Base-by-base conservation (phyloP, 2,888 invertebrate genomes). In the Papilio elwesi region DNA sequence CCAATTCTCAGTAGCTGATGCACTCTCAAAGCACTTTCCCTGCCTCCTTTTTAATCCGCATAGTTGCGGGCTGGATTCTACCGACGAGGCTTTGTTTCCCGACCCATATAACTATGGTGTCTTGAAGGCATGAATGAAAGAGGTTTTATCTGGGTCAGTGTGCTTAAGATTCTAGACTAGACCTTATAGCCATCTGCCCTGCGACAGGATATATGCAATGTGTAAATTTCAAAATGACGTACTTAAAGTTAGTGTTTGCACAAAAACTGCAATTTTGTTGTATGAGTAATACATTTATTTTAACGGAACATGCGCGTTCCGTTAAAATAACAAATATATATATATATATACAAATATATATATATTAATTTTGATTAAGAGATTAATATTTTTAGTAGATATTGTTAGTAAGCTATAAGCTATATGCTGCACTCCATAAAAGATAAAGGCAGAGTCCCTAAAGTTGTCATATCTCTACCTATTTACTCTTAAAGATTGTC, bases 31-130 rank as follows among this genome's bases (percentile, higher is more conserved):
- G 65, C 73, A 59, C 69, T 73, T 73, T 69, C 43, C 52, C 59
- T 66, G 49, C 65, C 73, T 73, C 65, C 73, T 69, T 73, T 73
- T 73, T 69, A 73, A 73, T 73, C 69, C 73, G 73, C 73, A 73
- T 73, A 73, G 73, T 73, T 69, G 73, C 69, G 69, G 69, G 57
- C 73, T 69, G 57, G 65, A 73, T 73, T 68, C 55, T 69, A 65
- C 51, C 73, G 73, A n/a, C 69, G 73, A n/a, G 73, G 51, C 73
- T 69, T 73, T 73, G 73, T 73, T 66, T 38, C 68, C 57, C 73
- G 73, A 69, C 73, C 73, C 65, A 69, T 52, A 69, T 73, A 73
- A 53, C 69, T 65, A 73, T 73, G 73, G 73, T 73, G 69, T 69
- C 73, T 73, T 66, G 36, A 73, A 73, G 73, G 48, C 65, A 65